Evolutionary conservation across 2,113 vertebrate genomes (phyloP).

Genomic region (Amblyornis subalaris): DNA sequence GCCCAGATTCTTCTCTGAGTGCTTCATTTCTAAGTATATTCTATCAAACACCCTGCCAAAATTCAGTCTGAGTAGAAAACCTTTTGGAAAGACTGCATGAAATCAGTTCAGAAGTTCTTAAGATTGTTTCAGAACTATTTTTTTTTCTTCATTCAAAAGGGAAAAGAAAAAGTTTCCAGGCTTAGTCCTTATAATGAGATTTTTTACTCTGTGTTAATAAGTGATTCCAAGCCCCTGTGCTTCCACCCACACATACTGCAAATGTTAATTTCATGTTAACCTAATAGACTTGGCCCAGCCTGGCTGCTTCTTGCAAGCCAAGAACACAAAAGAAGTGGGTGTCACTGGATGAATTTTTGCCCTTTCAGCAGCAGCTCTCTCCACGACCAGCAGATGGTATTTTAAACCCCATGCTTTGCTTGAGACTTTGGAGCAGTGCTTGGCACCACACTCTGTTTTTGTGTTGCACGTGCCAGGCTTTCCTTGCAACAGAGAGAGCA

Average conservation of each 20-base stretch:
- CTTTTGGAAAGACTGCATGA: background rate
- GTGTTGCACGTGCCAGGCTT: background rate
- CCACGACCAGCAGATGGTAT: background rate
- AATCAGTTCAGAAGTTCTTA: background rate
- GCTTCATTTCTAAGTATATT: background rate
- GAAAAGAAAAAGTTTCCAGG: background rate
- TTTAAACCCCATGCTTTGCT: background rate
- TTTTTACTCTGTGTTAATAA: background rate
- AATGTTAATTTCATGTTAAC: slow-evolving; percentile 25
- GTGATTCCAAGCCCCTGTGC: background rate
- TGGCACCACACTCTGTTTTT: fast-evolving
- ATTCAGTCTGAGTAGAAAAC: background rate
- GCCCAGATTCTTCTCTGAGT: background rate
- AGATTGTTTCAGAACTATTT: background rate
- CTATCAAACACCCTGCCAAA: background rate
- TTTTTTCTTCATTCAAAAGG: background rate
- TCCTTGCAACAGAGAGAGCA: background rate
- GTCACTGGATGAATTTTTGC: background rate
- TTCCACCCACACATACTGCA: background rate
- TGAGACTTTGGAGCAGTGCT: background rate
- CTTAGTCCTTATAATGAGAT: background rate
- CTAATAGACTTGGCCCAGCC: background rate
- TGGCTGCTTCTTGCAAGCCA: background rate
- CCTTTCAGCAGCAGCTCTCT: background rate
- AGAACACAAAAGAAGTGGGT: background rate